phyloP scores from a whole-genome alignment of 2,888 invertebrate species.

The Drosophila crucigera region DNA sequence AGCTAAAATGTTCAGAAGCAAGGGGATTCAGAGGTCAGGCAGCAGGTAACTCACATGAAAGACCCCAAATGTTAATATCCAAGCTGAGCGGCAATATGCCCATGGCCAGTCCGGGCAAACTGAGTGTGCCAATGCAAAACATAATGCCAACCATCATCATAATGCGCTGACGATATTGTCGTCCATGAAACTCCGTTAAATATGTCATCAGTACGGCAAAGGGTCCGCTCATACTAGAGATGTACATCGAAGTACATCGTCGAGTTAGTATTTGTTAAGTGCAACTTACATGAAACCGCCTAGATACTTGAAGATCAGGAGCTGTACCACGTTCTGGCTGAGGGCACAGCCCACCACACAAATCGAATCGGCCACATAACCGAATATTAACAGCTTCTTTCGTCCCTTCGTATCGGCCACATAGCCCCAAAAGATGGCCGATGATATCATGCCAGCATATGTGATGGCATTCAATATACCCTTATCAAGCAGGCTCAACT shows the following conservation, averaged over 20 bases:
- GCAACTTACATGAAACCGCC: conserved; percentile 90
- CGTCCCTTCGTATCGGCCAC: conserved; percentile 91
- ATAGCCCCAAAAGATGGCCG: conserved; percentile 91
- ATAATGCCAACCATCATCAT: conserved; percentile 89
- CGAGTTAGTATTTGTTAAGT: conserved; percentile 6
- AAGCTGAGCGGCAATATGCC: conserved; percentile 88
- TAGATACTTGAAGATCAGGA: conserved; percentile 89
- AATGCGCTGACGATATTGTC: conserved; percentile 88
- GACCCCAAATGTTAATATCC: conserved; percentile 85
- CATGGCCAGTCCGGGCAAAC: conserved; percentile 90
- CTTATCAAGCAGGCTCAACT: conserved; percentile 89
- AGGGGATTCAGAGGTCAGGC: conserved; percentile 22
- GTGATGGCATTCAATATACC: conserved; percentile 90
- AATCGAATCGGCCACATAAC: conserved; percentile 88
- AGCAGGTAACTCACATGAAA: conserved; percentile 70
- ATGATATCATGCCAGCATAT: conserved; percentile 88
- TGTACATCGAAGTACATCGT: conserved; percentile 33
- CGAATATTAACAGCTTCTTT: conserved; percentile 88
- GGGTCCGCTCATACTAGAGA: conserved; percentile 88
- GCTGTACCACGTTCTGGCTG: conserved; percentile 88
- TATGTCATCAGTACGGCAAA: conserved; percentile 91
- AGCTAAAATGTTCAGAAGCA: conserved; percentile 1
- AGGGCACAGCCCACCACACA: conserved; percentile 88
- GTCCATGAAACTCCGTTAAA: conserved; percentile 90
- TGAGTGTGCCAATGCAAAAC: conserved; percentile 88